Percentiles rank a stretch among this genome's conserved stretches.
phyloP scores from a whole-genome alignment of 2,888 invertebrate species.

The Pseudanteris insignis region DNA sequence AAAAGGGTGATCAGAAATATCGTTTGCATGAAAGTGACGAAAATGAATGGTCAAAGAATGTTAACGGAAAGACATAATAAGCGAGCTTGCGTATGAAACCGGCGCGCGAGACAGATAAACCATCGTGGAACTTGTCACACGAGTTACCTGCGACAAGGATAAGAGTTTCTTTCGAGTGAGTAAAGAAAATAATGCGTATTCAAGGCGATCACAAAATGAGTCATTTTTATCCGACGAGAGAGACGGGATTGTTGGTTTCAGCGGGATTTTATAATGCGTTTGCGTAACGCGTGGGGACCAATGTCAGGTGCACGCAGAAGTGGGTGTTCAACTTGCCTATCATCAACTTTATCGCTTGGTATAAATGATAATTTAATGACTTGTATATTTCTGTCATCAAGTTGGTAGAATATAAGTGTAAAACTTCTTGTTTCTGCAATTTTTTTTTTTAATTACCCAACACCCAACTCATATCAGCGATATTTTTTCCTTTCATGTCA shows the following conservation, averaged over 20 bases:
- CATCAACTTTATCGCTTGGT: conserved; percentile 8
- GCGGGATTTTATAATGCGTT: conserved; percentile 15
- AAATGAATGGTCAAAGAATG: neutral
- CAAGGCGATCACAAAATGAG: conserved; percentile 31
- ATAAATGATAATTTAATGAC: too few relatives aligned
- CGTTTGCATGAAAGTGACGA: neutral
- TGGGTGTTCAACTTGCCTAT: conserved; percentile 4
- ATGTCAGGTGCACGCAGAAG: conserved; percentile 5
- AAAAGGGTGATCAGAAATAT: too few relatives aligned
- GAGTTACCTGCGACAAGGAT: conserved; percentile 28
- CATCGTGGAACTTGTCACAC: conserved; percentile 26
- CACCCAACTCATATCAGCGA: too few relatives aligned
- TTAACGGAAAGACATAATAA: neutral
- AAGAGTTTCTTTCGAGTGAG: conserved; percentile 15
- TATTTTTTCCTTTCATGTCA: too few relatives aligned
- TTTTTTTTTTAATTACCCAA: too few relatives aligned
- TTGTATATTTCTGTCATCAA: too few relatives aligned
- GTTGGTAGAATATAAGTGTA: too few relatives aligned
- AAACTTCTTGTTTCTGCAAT: too few relatives aligned
- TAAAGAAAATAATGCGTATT: conserved; percentile 28
- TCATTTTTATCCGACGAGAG: conserved; percentile 24
- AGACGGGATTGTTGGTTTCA: conserved; percentile 13
- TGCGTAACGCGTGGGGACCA: conserved; percentile 20
- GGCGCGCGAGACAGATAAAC: conserved; percentile 20
- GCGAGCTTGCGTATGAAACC: conserved; percentile 1